These are phyloP conservation scores for Clivina fossor DNA, from an alignment of 2,888 invertebrate species.

Conservation along the genomic window DNA sequence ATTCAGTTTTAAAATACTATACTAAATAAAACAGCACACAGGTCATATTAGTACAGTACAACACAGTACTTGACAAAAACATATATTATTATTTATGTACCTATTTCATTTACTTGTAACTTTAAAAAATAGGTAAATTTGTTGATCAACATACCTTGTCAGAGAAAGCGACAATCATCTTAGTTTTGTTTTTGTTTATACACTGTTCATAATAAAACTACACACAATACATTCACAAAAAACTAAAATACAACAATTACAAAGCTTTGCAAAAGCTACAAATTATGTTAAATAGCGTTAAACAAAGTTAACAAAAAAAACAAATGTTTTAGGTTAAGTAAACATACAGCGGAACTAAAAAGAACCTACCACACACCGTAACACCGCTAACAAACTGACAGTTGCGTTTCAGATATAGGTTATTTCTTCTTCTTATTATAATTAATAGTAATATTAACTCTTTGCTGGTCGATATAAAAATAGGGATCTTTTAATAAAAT, in stretches of 20 bases:
- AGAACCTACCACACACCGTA: constrained; percentile 48
- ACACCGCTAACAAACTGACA: constrained; percentile 25
- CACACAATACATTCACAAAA: constrained; percentile 7
- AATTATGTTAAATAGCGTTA: constrained; percentile 26
- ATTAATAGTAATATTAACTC: too few relatives aligned
- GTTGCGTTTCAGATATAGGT: too few relatives aligned
- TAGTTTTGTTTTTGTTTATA: constrained; percentile 12
- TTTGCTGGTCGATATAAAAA: too few relatives aligned
- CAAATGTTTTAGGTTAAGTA: constrained; percentile 32
- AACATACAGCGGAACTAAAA: constrained; percentile 38
- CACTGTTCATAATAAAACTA: constrained; percentile 5
- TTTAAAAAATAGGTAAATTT: too few relatives aligned
- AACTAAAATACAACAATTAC: constrained; percentile 11
- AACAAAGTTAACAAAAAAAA: constrained; percentile 31
- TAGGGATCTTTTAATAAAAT: too few relatives aligned
- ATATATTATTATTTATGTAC: too few relatives aligned
- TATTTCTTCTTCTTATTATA: constrained; percentile 15
- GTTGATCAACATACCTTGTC: constrained; percentile 17
- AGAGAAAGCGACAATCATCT: constrained; percentile 1
- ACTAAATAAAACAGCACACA: too few relatives aligned
- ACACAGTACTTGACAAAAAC: too few relatives aligned
- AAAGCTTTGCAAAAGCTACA: constrained; percentile 22
- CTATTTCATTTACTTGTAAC: too few relatives aligned
- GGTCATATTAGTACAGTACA: too few relatives aligned
- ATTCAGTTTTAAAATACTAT: too few relatives aligned